Percentiles rank a stretch among this genome's conserved stretches.
Conservation (phyloP, 2,888 invertebrate species). For the Archips xylosteana region DNA sequence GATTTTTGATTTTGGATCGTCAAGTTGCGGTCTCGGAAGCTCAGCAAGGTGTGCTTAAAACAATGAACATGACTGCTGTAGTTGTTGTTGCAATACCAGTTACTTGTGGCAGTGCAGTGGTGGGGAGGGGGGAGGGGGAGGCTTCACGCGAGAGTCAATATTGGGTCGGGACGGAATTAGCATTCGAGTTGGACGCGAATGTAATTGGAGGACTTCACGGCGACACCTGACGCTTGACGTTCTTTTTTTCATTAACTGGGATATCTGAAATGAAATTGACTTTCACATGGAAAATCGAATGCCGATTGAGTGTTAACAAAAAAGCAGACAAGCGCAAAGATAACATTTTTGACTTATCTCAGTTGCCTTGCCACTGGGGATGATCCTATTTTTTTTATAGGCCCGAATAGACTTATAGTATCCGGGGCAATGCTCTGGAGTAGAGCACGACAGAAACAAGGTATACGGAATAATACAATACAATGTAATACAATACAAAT, state of each 20-base stretch:
- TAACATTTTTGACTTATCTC: too few species aligned
- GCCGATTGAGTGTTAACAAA: background rate
- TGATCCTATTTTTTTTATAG: too few species aligned
- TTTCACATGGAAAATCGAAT: background rate
- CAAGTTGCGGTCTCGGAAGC: too few species aligned
- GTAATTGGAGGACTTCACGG: conserved; percentile 11
- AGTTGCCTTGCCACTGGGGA: too few species aligned
- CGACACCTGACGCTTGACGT: conserved; percentile 9
- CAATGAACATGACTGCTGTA: background rate
- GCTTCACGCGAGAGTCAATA: conserved; percentile 1
- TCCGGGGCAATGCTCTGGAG: too few species aligned
- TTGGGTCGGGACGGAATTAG: conserved; percentile 12
- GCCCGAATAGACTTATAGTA: too few species aligned
- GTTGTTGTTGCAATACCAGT: background rate
- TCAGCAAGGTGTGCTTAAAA: too few species aligned
- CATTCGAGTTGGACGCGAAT: conserved; percentile 5
- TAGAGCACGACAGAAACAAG: too few species aligned
- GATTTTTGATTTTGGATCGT: too few species aligned
- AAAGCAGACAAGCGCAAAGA: too few species aligned
- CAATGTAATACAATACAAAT: too few species aligned
- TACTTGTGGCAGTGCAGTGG: background rate
- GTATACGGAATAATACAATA: too few species aligned
- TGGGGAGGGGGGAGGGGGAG: background rate
- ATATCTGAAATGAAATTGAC: background rate
- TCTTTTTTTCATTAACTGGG: conserved; percentile 9